A percentile compares a stretch with the other conserved stretches of the same genome.
Evolutionary conservation across 2,888 invertebrate genomes (phyloP).

Genomic region (Lasioglossum marginatum): DNA sequence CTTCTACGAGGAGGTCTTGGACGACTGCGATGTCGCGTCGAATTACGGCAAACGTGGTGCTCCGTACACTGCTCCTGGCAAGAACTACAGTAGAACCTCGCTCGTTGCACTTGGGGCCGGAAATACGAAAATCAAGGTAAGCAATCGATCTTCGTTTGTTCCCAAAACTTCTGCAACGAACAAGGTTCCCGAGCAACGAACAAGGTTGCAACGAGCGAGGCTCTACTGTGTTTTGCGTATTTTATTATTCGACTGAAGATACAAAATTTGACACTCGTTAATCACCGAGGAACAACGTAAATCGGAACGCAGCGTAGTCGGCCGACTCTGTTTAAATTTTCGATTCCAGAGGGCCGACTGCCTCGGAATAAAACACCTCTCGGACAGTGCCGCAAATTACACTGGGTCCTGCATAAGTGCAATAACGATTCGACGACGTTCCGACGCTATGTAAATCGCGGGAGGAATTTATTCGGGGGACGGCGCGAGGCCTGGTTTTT

Average conservation of each 20-base stretch:
- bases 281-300: not conserved
- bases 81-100: no score
- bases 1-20: not conserved
- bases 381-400: constrained; percentile 1
- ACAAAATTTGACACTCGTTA: not conserved
- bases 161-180: no score
- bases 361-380: not conserved
- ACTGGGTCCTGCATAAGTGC: not conserved
- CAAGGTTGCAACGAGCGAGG: no score
- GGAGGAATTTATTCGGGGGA: constrained; percentile 40
- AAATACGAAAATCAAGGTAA: no score
- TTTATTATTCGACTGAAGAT: not conserved
- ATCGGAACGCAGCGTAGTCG: not conserved
- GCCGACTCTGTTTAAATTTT: not conserved
- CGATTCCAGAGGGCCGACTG: not conserved
- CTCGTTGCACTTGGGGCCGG: no score
- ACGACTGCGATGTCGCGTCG: not conserved
- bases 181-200: no score
- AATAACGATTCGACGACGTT: constrained; percentile 34
- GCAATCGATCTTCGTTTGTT: no score
- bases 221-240: no score
- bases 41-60: not conserved
- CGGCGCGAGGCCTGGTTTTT: constrained; percentile 21
- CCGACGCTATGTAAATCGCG: not conserved
- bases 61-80: not conserved